Evolutionary conservation across 2,113 vertebrate genomes (phyloP).

Genomic region (Hippocampus mohnikei): DNA sequence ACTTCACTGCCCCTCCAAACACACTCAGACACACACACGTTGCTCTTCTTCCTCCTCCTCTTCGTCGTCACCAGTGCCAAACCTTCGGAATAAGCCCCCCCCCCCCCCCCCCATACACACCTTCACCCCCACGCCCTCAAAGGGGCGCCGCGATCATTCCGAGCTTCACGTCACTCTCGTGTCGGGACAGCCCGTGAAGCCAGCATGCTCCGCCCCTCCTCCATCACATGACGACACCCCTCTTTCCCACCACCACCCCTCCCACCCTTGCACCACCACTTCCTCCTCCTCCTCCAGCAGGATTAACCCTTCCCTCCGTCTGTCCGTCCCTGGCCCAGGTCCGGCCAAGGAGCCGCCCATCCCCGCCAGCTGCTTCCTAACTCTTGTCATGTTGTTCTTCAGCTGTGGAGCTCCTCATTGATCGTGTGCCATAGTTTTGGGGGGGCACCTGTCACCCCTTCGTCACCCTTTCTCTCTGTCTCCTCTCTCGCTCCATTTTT

Average conservation of each 20-base stretch:
- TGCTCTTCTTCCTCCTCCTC: slow-evolving; percentile 62
- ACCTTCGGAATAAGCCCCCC: slow-evolving; percentile 47
- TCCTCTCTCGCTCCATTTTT: slow-evolving; percentile 74
- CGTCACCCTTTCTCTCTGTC: slow-evolving; percentile 42
- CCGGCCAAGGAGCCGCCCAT: slow-evolving; percentile 66
- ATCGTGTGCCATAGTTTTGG: slow-evolving; percentile 79
- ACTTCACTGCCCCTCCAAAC: slow-evolving; percentile 60
- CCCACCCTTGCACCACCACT: slow-evolving; percentile 49
- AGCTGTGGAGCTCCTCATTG: slow-evolving; percentile 78
- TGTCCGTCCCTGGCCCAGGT: slow-evolving; percentile 39
- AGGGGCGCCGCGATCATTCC: slow-evolving; percentile 73
- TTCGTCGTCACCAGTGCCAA: slow-evolving; percentile 79
- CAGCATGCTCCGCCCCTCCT: slow-evolving; percentile 77
- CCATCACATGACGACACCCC: slow-evolving; percentile 80
- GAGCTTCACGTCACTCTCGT: slow-evolving; percentile 75
- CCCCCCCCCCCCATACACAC: background rate
- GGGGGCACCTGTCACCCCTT: slow-evolving; percentile 74
- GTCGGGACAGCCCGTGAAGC: slow-evolving; percentile 81
- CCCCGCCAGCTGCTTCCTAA: slow-evolving; percentile 76
- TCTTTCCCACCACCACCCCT: slow-evolving; percentile 65
- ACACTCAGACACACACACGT: slow-evolving; percentile 56
- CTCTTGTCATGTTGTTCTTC: slow-evolving; percentile 78
- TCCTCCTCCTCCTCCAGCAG: slow-evolving; percentile 61
- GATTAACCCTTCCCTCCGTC: slow-evolving; percentile 69
- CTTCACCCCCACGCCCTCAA: background rate